Evolutionary conservation across 1,140 invertebrate species (phyloP).

Genomic region (Drosophila athabasca): DNA sequence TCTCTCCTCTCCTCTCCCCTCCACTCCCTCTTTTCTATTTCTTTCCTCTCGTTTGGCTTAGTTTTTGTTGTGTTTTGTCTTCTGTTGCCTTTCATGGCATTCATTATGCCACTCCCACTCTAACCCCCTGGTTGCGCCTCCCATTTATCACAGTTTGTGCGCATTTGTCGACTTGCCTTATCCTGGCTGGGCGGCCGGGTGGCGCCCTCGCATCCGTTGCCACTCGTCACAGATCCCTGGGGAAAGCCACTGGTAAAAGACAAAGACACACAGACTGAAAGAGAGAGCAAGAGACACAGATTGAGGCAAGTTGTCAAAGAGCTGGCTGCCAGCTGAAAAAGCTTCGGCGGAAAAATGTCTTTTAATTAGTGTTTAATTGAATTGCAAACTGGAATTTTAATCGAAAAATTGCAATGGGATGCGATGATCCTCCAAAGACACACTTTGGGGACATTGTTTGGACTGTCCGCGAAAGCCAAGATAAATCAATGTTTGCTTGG

Average conservation of each 20-base stretch:
- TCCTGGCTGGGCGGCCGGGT: conserved; percentile 35
- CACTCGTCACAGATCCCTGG: conserved; percentile 41
- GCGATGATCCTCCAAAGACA: conserved; percentile 25
- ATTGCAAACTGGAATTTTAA: conserved; percentile 80
- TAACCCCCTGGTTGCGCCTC: conserved; percentile 29
- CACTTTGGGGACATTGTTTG: conserved; percentile 60
- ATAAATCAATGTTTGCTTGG: conserved; percentile 48
- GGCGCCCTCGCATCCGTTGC: conserved; percentile 29
- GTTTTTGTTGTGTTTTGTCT: conserved; percentile 40
- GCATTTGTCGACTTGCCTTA: conserved; percentile 72
- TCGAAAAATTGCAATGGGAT: conserved; percentile 70
- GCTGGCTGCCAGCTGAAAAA: conserved; percentile 28
- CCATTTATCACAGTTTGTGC: conserved; percentile 64
- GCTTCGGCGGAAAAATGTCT: conserved; percentile 66
- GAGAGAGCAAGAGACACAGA: background rate
- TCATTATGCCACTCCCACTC: conserved; percentile 38
- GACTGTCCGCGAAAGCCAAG: conserved; percentile 65
- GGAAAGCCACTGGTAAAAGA: conserved; percentile 16
- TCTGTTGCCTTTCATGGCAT: conserved; percentile 37
- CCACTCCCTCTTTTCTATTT: background rate
- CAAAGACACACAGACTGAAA: conserved; percentile 7
- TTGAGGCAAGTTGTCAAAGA: conserved; percentile 55
- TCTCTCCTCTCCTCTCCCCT: background rate
- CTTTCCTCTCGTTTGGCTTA: conserved; percentile 30
- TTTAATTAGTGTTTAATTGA: conserved; percentile 81